Evolutionary conservation across 2,113 vertebrate genomes (phyloP).

Genomic region (Silurus meridionalis): DNA sequence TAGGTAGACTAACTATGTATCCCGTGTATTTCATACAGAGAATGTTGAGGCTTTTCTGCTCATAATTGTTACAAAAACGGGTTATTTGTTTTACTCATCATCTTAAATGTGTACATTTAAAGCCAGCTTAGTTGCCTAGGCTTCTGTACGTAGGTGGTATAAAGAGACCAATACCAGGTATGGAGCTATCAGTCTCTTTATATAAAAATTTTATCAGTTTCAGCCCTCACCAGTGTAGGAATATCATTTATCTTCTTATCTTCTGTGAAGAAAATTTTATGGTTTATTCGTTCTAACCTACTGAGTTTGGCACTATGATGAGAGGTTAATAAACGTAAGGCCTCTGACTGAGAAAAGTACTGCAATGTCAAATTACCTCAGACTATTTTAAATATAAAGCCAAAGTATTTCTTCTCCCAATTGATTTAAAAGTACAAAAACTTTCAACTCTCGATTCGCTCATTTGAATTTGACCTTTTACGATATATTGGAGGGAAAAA

Average conservation of each 20-base stretch:
- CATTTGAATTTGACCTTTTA: slow-evolving; percentile 53
- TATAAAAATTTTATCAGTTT: background rate
- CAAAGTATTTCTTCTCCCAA: slow-evolving; percentile 9
- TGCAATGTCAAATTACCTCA: slow-evolving; percentile 42
- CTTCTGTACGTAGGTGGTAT: slow-evolving; percentile 8
- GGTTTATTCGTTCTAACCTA: slow-evolving; percentile 31
- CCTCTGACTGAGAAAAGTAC: slow-evolving; percentile 35
- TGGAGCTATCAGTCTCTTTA: background rate
- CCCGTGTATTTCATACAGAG: background rate
- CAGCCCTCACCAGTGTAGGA: background rate
- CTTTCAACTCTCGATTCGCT: slow-evolving; percentile 29
- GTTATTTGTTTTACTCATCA: background rate
- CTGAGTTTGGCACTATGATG: background rate
- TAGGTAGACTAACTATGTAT: background rate
- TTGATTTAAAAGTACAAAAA: slow-evolving; percentile 30
- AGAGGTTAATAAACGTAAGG: slow-evolving; percentile 52
- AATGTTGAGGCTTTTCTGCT: background rate
- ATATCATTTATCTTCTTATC: background rate
- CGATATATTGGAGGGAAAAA: background rate
- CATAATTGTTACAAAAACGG: background rate
- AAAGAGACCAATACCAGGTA: slow-evolving; percentile 12
- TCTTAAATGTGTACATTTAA: background rate
- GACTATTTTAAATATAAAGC: slow-evolving; percentile 41
- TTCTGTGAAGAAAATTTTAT: background rate
- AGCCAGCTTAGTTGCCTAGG: background rate